Base-by-base conservation (phyloP, 1,140 invertebrate species). In the Heliconius melpomene region DNA sequence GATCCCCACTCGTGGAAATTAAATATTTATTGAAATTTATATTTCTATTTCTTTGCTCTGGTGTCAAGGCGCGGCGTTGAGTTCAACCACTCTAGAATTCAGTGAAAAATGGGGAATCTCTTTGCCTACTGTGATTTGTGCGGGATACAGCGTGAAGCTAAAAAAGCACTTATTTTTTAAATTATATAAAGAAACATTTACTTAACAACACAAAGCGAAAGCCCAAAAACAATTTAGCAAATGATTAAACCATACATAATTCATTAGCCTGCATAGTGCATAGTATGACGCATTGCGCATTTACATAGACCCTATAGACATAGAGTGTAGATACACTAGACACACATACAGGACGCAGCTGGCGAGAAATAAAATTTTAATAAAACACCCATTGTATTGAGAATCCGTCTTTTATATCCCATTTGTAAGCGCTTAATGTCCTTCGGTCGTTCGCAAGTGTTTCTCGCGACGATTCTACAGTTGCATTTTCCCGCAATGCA, bases 241-340 rank as follows among this genome's bases (percentile, higher is more conserved):
- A 72, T 80, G 72, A 76, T 80, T 60, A 78, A 78, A 72, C 72
- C 78, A 77, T 78, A 73, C 72, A 83, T 89, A 85, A 88, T 88
- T 85, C 86, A 89, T 89, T 85, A 88, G 83, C 73, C 74, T 82
- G 81, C 81, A 82, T 85, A 81, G 79, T 82, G 81, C 81, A 82
- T 85, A 81, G 79, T 82, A 85, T 87, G 85, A 87, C 84, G 86
- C 85, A 89, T 85, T 89, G 86, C 85, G 84, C 81, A 89, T 89
- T 89, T 89, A 84, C 88, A 87, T 90, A 89, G 80, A 89, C 89
- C 84, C 82, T 82, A 85, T 85, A 20, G 50, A 32, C 3, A 32
- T 32, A 32, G 32, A 32, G 29, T 32, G 3, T 32, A 32, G 32
- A 52, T 18, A 52, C 50, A 52, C 3, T 32, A 32, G 29, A 50